Conservation (phyloP, 2,888 invertebrate species). For the Lumbricus terrestris region DNA sequence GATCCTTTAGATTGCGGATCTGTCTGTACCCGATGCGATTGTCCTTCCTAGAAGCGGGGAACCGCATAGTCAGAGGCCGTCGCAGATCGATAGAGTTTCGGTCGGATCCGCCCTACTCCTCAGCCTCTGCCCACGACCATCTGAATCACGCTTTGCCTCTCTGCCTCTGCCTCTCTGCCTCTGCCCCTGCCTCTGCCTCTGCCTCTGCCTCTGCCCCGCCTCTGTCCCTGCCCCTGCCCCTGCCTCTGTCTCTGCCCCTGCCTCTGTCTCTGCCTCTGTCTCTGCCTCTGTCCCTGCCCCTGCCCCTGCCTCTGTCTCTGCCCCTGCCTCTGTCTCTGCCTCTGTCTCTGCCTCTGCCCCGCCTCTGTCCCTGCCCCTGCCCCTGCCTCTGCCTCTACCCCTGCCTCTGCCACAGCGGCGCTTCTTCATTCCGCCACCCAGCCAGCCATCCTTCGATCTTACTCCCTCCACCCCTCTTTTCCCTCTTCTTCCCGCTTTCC, state of each 20-base stretch:
- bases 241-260: neutral
- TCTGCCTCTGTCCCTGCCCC: neutral
- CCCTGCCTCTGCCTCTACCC: neutral
- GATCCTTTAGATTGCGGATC: neutral
- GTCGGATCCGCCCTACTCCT: neutral
- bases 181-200: neutral
- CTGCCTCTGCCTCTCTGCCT: neutral
- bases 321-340: neutral
- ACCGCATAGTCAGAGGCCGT: neutral
- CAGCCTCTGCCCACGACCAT: neutral
- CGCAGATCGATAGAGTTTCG: conserved; percentile 5
- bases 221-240: neutral
- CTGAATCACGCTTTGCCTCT: no score
- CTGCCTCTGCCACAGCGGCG: neutral
- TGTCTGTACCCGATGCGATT: neutral
- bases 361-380: neutral
- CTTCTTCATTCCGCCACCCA: neutral
- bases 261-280: neutral
- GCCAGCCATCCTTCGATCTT: neutral
- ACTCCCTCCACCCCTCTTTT: neutral
- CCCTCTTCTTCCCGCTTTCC: neutral
- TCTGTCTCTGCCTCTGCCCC: neutral
- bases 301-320: neutral
- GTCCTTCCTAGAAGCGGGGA: neutral
- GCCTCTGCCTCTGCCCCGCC: neutral